Evolutionary conservation across 2,797 vertebrate species (phyloP).

Genomic region (Argyrosomus regius): DNA sequence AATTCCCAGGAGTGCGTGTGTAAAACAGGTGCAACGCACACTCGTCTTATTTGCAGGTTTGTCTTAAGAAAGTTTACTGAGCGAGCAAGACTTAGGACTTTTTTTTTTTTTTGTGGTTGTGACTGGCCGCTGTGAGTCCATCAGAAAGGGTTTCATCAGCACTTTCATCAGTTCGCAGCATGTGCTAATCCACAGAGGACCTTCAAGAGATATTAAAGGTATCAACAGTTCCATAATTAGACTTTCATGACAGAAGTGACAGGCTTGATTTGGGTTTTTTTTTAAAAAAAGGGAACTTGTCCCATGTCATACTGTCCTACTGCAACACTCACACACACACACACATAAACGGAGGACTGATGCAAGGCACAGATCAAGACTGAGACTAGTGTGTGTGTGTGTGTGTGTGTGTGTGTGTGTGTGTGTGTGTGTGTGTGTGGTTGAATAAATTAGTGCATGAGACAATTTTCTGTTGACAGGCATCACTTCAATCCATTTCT

Average conservation of each 20-base stretch:
- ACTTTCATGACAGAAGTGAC: not conserved
- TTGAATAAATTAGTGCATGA: slow-evolving; percentile 17
- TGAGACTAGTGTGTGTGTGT: not conserved
- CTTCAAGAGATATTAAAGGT: not conserved
- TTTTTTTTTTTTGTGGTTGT: not conserved
- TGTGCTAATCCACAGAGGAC: not conserved
- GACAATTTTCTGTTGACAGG: slow-evolving; percentile 9
- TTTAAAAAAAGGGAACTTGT: not conserved
- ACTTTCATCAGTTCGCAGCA: not conserved
- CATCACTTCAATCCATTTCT: slow-evolving; percentile 1
- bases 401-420: slow-evolving; percentile 8
- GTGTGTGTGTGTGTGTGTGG: too few relatives aligned
- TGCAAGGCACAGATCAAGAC: not conserved
- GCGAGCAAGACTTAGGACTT: not conserved
- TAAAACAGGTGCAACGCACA: slow-evolving; percentile 16
- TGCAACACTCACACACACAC: not conserved
- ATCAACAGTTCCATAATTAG: slow-evolving; percentile 1
- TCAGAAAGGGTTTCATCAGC: not conserved
- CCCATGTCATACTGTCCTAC: not conserved
- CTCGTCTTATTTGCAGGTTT: slow-evolving; percentile 4
- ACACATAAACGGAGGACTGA: not conserved
- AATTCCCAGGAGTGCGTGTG: slow-evolving; percentile 34
- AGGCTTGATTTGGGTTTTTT: not conserved
- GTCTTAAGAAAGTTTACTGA: not conserved
- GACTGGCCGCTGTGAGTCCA: not conserved